These are phyloP conservation scores for Ametastegia equiseti DNA, from an alignment of 2,888 invertebrate genomes.

Conservation along the genomic window DNA sequence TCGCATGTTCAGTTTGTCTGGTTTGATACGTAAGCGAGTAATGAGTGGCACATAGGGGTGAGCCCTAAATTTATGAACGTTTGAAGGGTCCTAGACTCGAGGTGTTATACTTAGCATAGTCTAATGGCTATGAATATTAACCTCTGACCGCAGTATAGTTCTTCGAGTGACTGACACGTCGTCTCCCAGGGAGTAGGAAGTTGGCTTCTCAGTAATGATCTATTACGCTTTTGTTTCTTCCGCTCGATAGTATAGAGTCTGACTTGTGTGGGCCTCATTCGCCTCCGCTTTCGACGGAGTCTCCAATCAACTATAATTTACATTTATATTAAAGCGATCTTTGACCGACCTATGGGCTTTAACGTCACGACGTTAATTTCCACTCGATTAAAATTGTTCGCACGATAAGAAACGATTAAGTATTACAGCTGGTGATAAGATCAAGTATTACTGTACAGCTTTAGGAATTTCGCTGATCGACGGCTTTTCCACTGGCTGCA, in stretches of 20 bases:
- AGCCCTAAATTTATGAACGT: constrained; percentile 35
- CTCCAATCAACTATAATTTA: constrained; percentile 33
- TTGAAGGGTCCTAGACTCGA: constrained; percentile 31
- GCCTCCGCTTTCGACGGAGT: constrained; percentile 13
- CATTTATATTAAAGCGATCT: constrained; percentile 43
- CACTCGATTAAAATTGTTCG: not conserved
- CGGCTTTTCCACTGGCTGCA: not conserved
- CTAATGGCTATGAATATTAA: constrained; percentile 46
- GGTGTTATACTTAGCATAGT: constrained; percentile 47
- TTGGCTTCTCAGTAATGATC: constrained; percentile 37
- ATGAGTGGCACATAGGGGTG: constrained; percentile 26
- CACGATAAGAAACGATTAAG: not conserved
- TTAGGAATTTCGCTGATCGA: no score
- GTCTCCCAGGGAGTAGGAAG: constrained; percentile 42
- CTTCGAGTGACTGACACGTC: constrained; percentile 43
- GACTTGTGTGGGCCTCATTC: constrained; percentile 37
- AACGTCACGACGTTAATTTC: not conserved
- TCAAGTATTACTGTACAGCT: not conserved
- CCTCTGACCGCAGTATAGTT: constrained; percentile 30
- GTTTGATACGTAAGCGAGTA: not conserved
- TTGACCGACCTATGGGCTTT: not conserved
- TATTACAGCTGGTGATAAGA: not conserved
- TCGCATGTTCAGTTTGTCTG: not conserved
- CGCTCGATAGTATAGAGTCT: constrained; percentile 7
- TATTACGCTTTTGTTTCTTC: constrained; percentile 44